Conservation (phyloP, 2,797 vertebrate species). For the Liasis olivaceus region DNA sequence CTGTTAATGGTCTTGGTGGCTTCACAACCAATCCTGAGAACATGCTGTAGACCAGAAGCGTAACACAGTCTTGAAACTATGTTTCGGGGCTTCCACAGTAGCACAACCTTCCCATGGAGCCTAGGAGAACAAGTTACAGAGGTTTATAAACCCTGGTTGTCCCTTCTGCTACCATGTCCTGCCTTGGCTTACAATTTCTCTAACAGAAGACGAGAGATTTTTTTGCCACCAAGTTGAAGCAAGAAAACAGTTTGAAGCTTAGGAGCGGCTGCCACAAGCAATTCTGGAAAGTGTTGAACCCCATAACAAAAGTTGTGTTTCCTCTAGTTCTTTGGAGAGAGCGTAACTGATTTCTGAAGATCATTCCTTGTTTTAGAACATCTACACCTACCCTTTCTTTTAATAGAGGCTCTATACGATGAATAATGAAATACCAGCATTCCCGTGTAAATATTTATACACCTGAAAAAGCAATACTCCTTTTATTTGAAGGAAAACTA, state of each 20-base stretch:
- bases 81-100: too few species aligned
- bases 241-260: background rate
- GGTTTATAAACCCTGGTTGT: too few species aligned
- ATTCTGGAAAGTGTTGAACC: background rate
- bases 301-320: background rate
- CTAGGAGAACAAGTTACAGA: too few species aligned
- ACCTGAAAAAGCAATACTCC: background rate
- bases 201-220: background rate
- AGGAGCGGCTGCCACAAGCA: background rate
- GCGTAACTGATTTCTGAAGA: background rate
- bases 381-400: background rate
- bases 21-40: too few species aligned
- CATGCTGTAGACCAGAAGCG: too few species aligned
- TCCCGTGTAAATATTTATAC: background rate
- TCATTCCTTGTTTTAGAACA: slow-evolving; percentile 14
- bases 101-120: too few species aligned
- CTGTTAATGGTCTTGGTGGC: too few species aligned
- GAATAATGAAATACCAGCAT: background rate
- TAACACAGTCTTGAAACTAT: too few species aligned
- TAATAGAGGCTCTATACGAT: too few species aligned
- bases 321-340: background rate
- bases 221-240: background rate
- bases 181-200: too few species aligned
- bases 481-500: too few species aligned
- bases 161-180: too few species aligned